Evolutionary conservation across 1,140 invertebrate genomes (phyloP), one percentile per base, ranked within the genome.

Genomic region (Gonioctena quinquepunctata): DNA sequence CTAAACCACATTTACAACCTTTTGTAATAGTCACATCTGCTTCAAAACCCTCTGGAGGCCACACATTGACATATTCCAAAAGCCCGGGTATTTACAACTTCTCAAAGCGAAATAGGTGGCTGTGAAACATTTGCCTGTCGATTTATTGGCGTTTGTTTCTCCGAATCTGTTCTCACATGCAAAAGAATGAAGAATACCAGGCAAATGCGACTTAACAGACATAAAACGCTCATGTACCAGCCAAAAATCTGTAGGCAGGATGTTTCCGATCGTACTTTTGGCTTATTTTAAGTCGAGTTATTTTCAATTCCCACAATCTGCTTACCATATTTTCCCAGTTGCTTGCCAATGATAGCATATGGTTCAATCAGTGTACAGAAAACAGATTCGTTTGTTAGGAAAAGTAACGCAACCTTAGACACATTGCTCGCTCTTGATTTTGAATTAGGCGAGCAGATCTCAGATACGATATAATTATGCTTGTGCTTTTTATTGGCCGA

Each of bases 291-390:
- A 73, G 70, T 71, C 73, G 76, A 72, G 78, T 79, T 79, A 79
- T 79, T 79, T 79, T 79, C 69, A 79, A 77, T 78, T 79, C 78
- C 72, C 78, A 78, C 78, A 79, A 79, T 79, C 78, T 79, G 78
- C 68, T 76, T 78, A 72, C 76, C 78, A 79, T 79, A 79, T 79
- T 79, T 75, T 74, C 71, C 77, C 63, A 75, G 74, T 77, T 77
- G 73, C 61, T 63, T 63, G 61, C 61, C 63, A 54, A 66, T 52
- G 63, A 66, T 54, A 66, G 48, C 63, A 66, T 26, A 66, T 66
- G 63, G 63, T 26, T 49, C 16, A 54, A 66, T 66, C 50, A 54
- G 48, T 66, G 63, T 54, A 66, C 69, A 70, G 54, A 70, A 66
- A 70, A 59, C 69, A 70, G 62, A 70, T 66, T 57, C 63, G 60